Evolutionary conservation across 2,797 vertebrate genomes (phyloP).

Genomic region (Meriones psammophilus): DNA sequence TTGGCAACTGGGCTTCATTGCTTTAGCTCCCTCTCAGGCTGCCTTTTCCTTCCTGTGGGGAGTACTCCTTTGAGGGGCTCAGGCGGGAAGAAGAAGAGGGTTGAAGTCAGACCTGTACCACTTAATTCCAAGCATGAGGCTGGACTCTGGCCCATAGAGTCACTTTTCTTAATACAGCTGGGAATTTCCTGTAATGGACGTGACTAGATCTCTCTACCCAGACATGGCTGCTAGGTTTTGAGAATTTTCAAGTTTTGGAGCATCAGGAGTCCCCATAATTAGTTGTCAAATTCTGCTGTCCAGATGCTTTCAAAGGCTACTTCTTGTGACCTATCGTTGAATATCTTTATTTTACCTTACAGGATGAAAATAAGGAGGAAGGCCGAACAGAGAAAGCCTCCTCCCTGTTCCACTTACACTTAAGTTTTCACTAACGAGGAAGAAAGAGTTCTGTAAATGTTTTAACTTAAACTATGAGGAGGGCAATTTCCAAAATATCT

Average conservation of each 20-base stretch:
- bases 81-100: conserved; percentile 62
- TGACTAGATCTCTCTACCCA: neutral
- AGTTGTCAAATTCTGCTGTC: conserved; percentile 61
- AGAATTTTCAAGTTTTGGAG: conserved; percentile 61
- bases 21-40: conserved; percentile 74
- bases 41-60: conserved; percentile 81
- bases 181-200: conserved; percentile 64
- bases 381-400: conserved; percentile 17
- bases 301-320: conserved; percentile 61
- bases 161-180: conserved; percentile 53
- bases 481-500: conserved; percentile 58
- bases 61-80: conserved; percentile 70
- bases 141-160: conserved; percentile 51
- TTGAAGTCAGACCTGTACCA: conserved; percentile 41
- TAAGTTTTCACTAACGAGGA: conserved; percentile 7
- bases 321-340: conserved; percentile 19
- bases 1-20: conserved; percentile 71
- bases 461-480: conserved; percentile 38
- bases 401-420: neutral
- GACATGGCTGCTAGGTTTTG: conserved; percentile 6
- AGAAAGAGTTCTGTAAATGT: conserved; percentile 64
- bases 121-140: conserved; percentile 62
- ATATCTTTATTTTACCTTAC: conserved; percentile 71
- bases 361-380: conserved; percentile 48
- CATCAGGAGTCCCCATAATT: conserved; percentile 34